A percentile compares a stretch with the other conserved stretches of the same genome.
phyloP scores from a whole-genome alignment of 2,888 invertebrate genomes.

The Pseudoips prasinana region DNA sequence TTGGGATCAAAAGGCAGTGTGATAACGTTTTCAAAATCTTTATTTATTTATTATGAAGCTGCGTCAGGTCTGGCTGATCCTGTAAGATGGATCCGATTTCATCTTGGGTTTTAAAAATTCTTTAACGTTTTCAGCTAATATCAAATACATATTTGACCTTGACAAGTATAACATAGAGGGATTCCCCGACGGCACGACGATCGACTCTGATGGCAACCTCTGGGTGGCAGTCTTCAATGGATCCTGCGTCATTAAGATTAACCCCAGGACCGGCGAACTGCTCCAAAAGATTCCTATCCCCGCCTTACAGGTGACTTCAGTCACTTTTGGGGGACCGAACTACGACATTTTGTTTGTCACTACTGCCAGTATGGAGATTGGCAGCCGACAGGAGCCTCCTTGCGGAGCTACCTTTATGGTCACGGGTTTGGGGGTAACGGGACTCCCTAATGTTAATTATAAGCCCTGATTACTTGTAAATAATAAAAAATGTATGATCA shows the following conservation, averaged over 20 bases:
- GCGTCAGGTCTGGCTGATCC: too few species aligned
- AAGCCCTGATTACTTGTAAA: slow-evolving; percentile 33
- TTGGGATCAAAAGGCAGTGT: too few species aligned
- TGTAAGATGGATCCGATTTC: too few species aligned
- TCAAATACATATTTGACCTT: slow-evolving; percentile 83
- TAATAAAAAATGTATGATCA: not conserved
- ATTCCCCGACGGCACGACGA: slow-evolving; percentile 87
- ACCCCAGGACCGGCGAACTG: slow-evolving; percentile 79
- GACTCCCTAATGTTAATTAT: slow-evolving; percentile 59
- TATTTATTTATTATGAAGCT: too few species aligned
- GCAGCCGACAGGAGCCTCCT: slow-evolving; percentile 61
- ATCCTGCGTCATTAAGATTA: slow-evolving; percentile 78
- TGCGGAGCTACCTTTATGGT: slow-evolving; percentile 84
- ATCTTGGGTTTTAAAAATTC: too few species aligned
- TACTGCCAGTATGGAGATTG: slow-evolving; percentile 73
- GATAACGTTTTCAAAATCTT: too few species aligned
- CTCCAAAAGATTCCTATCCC: slow-evolving; percentile 77
- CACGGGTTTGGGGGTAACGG: slow-evolving; percentile 83
- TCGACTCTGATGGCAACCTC: slow-evolving; percentile 88
- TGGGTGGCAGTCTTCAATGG: slow-evolving; percentile 89
- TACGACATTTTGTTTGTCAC: slow-evolving; percentile 86
- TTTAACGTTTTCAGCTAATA: slow-evolving; percentile 81
- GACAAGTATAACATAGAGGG: slow-evolving; percentile 57
- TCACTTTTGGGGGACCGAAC: slow-evolving; percentile 87
- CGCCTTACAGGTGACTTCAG: slow-evolving; percentile 86